Evolutionary conservation across 2,888 invertebrate genomes (phyloP).

Genomic region (Mycalesis mineus): DNA sequence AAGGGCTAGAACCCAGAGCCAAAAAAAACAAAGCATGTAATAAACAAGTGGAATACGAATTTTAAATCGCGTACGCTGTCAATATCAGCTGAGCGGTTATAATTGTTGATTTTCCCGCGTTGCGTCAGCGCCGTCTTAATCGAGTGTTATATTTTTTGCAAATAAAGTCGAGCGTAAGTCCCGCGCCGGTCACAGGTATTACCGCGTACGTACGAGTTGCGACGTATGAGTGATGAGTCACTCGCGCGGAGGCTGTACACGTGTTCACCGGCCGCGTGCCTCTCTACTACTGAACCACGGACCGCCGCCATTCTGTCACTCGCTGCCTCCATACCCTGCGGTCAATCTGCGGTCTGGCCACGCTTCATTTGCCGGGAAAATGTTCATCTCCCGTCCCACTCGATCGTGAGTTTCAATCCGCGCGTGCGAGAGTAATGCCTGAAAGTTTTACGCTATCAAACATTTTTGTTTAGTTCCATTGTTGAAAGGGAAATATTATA

Average conservation of each 20-base stretch:
- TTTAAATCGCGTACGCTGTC: slow-evolving; percentile 36
- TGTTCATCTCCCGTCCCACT: slow-evolving; percentile 59
- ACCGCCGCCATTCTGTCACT: slow-evolving; percentile 77
- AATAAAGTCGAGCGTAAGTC: slow-evolving; percentile 39
- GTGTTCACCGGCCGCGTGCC: slow-evolving; percentile 64
- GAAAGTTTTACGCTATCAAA: slow-evolving; percentile 70
- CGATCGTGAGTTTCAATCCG: slow-evolving; percentile 32
- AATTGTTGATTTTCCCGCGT: slow-evolving; percentile 48
- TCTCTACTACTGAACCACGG: slow-evolving; percentile 72
- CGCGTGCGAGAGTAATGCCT: slow-evolving; percentile 51
- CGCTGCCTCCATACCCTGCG: slow-evolving; percentile 78
- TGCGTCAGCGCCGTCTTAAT: slow-evolving; percentile 44
- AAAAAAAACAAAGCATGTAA: too few species aligned
- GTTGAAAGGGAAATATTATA: slow-evolving; percentile 68
- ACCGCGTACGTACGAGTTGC: slow-evolving; percentile 36
- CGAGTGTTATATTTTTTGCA: slow-evolving; percentile 33
- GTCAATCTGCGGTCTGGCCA: slow-evolving; percentile 79
- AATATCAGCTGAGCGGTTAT: slow-evolving; percentile 61
- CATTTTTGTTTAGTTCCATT: slow-evolving; percentile 73
- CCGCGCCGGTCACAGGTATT: slow-evolving; percentile 46
- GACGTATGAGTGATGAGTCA: slow-evolving; percentile 35
- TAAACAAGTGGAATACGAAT: too few species aligned
- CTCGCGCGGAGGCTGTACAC: slow-evolving; percentile 46
- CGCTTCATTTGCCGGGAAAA: slow-evolving; percentile 79
- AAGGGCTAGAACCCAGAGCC: too few species aligned